These are phyloP conservation scores for Saguinus midas DNA, from an alignment of 2,113 vertebrate genomes.

Conservation along the genomic window DNA sequence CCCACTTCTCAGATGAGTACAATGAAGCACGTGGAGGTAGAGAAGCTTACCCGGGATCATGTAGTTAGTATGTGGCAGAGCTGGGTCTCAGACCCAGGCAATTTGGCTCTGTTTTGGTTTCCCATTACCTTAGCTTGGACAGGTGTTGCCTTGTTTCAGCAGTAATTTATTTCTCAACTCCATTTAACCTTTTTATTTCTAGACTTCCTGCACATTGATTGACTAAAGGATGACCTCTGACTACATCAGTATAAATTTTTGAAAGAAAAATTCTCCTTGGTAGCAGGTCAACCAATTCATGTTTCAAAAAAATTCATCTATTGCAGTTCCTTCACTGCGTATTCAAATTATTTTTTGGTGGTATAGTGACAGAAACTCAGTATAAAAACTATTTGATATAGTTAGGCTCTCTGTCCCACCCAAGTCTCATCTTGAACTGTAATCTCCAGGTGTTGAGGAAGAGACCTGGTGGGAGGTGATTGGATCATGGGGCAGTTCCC, in stretches of 20 bases:
- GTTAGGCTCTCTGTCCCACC: too few relatives aligned
- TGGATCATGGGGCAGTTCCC: too few relatives aligned
- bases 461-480: too few relatives aligned
- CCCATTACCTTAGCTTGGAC: neutral
- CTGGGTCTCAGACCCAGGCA: neutral
- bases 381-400: neutral
- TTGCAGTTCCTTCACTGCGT: neutral
- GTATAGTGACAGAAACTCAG: neutral
- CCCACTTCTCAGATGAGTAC: neutral
- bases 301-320: neutral
- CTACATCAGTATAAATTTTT: neutral
- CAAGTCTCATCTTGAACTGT: too few relatives aligned
- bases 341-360: neutral
- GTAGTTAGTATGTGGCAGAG: neutral
- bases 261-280: neutral
- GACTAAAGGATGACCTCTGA: neutral
- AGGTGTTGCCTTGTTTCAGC: neutral
- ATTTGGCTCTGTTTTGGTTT: neutral
- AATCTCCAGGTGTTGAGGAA: too few relatives aligned
- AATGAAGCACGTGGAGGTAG: neutral
- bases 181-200: neutral
- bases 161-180: neutral
- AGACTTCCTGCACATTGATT: neutral
- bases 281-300: neutral
- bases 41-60: neutral